Base-by-base conservation (phyloP, 1,140 invertebrate species). In the Magallana angulata region DNA sequence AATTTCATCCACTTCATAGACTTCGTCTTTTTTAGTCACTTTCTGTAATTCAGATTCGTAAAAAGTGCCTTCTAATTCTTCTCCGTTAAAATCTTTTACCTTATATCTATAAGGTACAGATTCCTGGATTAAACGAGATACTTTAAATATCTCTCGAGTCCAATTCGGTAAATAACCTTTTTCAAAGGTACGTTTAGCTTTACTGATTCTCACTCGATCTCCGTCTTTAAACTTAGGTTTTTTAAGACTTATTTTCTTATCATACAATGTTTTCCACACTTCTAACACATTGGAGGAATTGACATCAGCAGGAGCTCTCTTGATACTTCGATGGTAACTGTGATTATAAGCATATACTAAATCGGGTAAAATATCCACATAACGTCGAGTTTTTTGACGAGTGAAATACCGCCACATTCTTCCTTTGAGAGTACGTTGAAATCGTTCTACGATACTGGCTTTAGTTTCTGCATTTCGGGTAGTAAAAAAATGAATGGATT, bases 331-430 rank as follows among this genome's bases (percentile, higher is more conserved):
- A 62, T 84, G 82, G 24, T 84, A 58, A 2, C 57, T n/a, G n/a
- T 84, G 82, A 84, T 84, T 84, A 30, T 84, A 84, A 84, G 16
- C 82, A 14, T 84, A 30, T 6, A 84, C 82, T 18, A 84, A 8
- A 58, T 84, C 57, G 8, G 82, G 82, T 84, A 88, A 57, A 12
- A 85, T 58, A 48, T 88, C 87, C 7, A 85, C 57, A 56, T 88
- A 88, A 5, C 68, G 24, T 16, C 82, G 24, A 12, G 83, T 76
- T 36, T 81, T 80, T 16, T 71, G 9, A 56, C 58, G 60, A n/a
- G 87, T 76, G n/a, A 88, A 88, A 62, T 88, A 88, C 16, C 64
- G 62, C 82, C 82, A 88, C 87, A 88, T 88, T n/a, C 58, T 12
- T 14, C n/a, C 56, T 85, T 76, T 88, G 9, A 88, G 36, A 0